Percentiles rank a stretch among this genome's conserved stretches.
Evolutionary conservation across 2,113 vertebrate species (phyloP).

Genomic region (Eptesicus fuscus): DNA sequence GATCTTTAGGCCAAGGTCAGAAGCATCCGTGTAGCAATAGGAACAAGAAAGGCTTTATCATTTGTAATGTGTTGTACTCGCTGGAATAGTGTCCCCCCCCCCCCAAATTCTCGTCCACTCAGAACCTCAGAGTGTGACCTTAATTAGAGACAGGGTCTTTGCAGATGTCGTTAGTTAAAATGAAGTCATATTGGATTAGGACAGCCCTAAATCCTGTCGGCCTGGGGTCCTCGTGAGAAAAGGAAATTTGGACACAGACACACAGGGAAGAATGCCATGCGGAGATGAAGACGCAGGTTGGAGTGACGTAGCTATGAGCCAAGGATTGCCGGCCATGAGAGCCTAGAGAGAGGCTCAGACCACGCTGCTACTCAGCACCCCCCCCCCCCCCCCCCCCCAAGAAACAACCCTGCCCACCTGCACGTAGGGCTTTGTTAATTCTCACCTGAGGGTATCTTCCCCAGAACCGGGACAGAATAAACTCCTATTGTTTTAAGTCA

Average conservation of each 20-base stretch:
- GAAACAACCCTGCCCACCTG: background rate
- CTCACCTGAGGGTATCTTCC: too few species aligned
- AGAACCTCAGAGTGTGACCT: background rate
- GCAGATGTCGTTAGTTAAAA: background rate
- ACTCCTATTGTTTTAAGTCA: background rate
- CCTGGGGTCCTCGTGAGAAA: background rate
- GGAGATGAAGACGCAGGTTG: background rate
- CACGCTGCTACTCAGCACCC: background rate
- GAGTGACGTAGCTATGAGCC: background rate
- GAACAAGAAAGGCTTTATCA: background rate
- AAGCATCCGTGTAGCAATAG: background rate
- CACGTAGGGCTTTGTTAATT: background rate
- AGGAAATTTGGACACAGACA: background rate
- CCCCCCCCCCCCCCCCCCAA: background rate
- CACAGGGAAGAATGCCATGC: rapidly evolving
- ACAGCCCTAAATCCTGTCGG: background rate
- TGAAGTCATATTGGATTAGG: background rate
- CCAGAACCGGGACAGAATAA: background rate
- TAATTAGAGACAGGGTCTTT: background rate
- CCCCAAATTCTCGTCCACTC: background rate
- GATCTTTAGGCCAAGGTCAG: background rate
- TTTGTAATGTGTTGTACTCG: background rate
- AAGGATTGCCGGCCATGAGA: background rate
- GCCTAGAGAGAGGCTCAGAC: background rate
- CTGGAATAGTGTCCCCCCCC: background rate